A percentile compares a stretch with the other conserved stretches of the same genome.
Conservation (phyloP, 2,888 invertebrate species). For the Smittia sp. region DNA sequence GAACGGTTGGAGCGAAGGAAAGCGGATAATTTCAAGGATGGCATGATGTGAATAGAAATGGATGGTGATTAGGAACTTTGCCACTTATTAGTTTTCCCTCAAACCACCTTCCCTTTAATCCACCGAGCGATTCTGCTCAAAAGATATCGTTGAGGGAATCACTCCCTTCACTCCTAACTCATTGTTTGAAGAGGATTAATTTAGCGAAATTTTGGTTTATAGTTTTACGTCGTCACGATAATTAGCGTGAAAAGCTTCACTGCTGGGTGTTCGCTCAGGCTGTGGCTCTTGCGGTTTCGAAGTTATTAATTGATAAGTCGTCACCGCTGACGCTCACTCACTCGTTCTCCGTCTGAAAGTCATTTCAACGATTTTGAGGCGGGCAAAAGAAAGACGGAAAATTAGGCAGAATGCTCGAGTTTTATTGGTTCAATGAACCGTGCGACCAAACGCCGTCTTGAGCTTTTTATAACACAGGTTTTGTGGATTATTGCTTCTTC, state of each 20-base stretch:
- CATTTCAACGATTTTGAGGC: background rate
- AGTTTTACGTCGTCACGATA: background rate
- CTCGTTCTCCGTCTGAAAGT: background rate
- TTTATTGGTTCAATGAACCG: background rate
- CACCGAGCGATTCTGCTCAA: background rate
- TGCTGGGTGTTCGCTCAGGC: background rate
- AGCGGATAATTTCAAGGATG: constrained; percentile 30
- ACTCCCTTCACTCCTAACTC: background rate
- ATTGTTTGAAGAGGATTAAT: background rate
- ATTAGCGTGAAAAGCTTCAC: background rate
- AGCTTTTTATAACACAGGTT: constrained; percentile 4
- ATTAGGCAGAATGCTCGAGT: background rate
- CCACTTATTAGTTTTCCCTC: constrained; percentile 37
- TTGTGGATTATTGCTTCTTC: background rate
- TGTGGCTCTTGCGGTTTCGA: background rate
- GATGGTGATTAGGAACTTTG: constrained; percentile 39
- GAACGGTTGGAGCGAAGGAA: background rate
- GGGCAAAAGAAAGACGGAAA: background rate
- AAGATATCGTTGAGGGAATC: background rate
- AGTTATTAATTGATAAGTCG: constrained; percentile 9
- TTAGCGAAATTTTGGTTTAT: background rate
- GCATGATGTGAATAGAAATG: constrained; percentile 28
- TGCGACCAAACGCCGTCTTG: background rate
- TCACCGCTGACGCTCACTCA: too few species aligned
- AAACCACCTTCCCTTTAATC: background rate